phyloP scores from a whole-genome alignment of 2,797 vertebrate genomes.

The Botia kubotai region DNA sequence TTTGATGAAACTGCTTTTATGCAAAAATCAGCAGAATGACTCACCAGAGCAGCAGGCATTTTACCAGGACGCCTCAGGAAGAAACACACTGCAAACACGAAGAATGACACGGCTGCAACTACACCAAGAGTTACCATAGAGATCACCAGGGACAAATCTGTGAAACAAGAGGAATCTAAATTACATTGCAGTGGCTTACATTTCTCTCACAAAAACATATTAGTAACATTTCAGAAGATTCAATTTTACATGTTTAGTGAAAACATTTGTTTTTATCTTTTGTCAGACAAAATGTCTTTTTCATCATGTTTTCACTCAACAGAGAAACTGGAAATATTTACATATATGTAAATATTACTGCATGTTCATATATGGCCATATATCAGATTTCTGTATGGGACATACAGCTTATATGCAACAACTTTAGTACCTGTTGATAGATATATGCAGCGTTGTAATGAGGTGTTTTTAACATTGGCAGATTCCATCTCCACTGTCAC shows the following conservation, averaged over 20 bases:
- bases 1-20: conserved; percentile 25
- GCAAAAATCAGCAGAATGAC: conserved; percentile 22
- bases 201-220: conserved; percentile 1
- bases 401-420: too few species aligned
- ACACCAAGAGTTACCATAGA: conserved; percentile 31
- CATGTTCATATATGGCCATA: too few species aligned
- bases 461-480: conserved; percentile 33
- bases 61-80: conserved; percentile 72
- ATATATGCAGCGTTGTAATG: conserved; percentile 65
- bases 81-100: conserved; percentile 52
- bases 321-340: too few species aligned
- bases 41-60: conserved; percentile 75
- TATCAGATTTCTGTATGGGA: too few species aligned
- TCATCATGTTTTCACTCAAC: too few species aligned
- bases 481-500: conserved; percentile 51
- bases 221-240: not conserved
- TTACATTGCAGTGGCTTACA: not conserved
- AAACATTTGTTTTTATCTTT: too few species aligned
- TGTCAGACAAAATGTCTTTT: too few species aligned
- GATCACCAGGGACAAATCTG: conserved; percentile 23
- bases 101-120: conserved; percentile 45
- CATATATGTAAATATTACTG: too few species aligned
- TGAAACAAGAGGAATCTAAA: not conserved
- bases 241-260: too few species aligned
- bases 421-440: conserved; percentile 69